Evolutionary conservation across 2,888 invertebrate genomes (phyloP).

Genomic region (Dioctria linearis): DNA sequence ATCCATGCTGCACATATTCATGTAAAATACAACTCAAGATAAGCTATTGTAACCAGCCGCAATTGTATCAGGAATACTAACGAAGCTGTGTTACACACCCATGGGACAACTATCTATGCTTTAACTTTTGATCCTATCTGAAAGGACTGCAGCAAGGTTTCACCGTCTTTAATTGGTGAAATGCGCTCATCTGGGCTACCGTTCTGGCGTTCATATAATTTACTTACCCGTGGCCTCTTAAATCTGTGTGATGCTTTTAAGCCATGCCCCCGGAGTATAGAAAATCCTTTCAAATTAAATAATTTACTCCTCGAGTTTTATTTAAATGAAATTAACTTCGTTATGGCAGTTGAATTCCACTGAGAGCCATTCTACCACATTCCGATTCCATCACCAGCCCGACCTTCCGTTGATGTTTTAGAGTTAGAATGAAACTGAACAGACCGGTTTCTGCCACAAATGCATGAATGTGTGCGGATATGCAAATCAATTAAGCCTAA

Average conservation of each 20-base stretch:
- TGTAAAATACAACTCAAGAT: not conserved
- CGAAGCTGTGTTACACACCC: conserved; percentile 20
- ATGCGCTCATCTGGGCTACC: not conserved
- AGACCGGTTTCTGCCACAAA: not conserved
- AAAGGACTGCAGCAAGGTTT: not conserved
- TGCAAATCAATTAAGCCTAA: conserved; percentile 46
- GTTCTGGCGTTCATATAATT: not conserved
- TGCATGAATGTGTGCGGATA: not conserved
- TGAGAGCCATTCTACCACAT: not conserved
- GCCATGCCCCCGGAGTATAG: conserved; percentile 6
- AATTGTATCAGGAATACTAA: conserved; percentile 40
- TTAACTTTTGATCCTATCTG: conserved; percentile 33
- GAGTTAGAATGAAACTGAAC: not conserved
- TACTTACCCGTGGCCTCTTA: not conserved
- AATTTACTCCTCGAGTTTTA: conserved; percentile 39
- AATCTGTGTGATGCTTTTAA: conserved; percentile 3
- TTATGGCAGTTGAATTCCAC: conserved; percentile 35
- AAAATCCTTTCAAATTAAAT: conserved; percentile 41
- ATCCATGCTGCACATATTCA: conserved; percentile 20
- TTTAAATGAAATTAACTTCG: conserved; percentile 47
- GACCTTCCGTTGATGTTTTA: not conserved
- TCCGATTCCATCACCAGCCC: too few species aligned
- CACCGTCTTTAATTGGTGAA: conserved; percentile 27
- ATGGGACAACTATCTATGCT: not conserved
- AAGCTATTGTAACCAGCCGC: conserved; percentile 22